Conservation (phyloP, 2,797 vertebrate species). For the Carduelis carduelis region DNA sequence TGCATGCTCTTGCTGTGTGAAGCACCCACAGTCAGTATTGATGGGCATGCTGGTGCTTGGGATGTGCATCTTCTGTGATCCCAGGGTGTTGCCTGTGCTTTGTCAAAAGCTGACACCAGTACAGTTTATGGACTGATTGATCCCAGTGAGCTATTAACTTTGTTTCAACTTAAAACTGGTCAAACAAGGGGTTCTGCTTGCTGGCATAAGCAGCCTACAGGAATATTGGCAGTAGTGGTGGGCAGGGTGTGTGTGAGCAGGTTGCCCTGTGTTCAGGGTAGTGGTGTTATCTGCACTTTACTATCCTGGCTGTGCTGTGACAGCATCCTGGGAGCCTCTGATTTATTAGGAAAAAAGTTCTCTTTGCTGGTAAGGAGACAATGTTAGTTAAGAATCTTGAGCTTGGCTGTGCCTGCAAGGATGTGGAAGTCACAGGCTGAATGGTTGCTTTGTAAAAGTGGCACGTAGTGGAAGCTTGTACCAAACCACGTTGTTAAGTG, state of each 20-base stretch:
- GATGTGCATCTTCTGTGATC: not conserved
- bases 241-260: not conserved
- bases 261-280: fast-evolving
- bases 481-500: fast-evolving
- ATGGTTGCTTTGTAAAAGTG: not conserved
- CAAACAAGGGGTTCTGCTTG: not conserved
- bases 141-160: not conserved
- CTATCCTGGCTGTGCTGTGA: not conserved
- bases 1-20: not conserved
- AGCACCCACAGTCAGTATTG: not conserved
- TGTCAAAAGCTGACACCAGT: not conserved
- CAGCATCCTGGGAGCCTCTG: not conserved
- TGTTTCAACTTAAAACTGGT: not conserved
- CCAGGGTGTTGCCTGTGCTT: not conserved
- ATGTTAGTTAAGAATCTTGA: fast-evolving
- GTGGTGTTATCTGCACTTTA: not conserved
- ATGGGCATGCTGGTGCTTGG: not conserved
- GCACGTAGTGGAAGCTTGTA: not conserved
- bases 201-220: not conserved
- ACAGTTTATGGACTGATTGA: not conserved
- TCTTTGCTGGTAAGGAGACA: not conserved
- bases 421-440: not conserved
- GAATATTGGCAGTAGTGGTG: not conserved
- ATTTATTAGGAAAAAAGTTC: not conserved
- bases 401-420: not conserved